Evolutionary conservation across 2,113 vertebrate genomes (phyloP).

Genomic region (Pogona vitticeps): DNA sequence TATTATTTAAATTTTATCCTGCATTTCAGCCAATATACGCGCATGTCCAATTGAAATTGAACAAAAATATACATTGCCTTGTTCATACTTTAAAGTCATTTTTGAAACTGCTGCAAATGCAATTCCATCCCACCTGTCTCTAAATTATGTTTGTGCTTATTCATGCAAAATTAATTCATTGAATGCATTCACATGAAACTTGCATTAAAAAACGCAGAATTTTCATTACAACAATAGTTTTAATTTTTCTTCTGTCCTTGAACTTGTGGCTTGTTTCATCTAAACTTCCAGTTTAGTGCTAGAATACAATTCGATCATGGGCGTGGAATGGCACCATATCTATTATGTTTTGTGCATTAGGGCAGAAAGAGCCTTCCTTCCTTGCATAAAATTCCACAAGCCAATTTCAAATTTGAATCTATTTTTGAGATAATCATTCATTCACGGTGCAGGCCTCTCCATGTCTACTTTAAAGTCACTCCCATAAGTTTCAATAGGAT

Average conservation of each 20-base stretch:
- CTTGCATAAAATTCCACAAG: slow-evolving; percentile 13
- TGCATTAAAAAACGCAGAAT: slow-evolving; percentile 24
- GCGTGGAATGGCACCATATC: slow-evolving; percentile 27
- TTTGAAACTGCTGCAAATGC: background rate
- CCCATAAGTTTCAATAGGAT: background rate
- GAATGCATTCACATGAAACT: slow-evolving; percentile 16
- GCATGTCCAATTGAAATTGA: background rate
- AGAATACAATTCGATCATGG: slow-evolving; percentile 15
- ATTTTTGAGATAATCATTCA: slow-evolving; percentile 12
- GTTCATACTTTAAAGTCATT: background rate
- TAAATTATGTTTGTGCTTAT: background rate
- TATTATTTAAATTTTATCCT: background rate
- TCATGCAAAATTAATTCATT: slow-evolving; percentile 38
- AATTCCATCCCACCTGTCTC: background rate
- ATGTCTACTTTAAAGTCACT: background rate
- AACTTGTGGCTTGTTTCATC: slow-evolving; percentile 8
- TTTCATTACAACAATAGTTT: slow-evolving; percentile 30
- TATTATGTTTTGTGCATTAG: background rate
- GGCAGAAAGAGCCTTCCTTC: no score
- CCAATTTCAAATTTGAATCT: slow-evolving; percentile 34
- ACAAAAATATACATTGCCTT: background rate
- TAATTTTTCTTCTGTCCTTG: slow-evolving; percentile 27
- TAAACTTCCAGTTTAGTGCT: background rate
- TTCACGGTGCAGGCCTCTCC: background rate
- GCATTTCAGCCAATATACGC: background rate